Evolutionary conservation across 2,888 invertebrate species (phyloP), one percentile per base, ranked within the genome.

Genomic region (Tigriopus californicus): DNA sequence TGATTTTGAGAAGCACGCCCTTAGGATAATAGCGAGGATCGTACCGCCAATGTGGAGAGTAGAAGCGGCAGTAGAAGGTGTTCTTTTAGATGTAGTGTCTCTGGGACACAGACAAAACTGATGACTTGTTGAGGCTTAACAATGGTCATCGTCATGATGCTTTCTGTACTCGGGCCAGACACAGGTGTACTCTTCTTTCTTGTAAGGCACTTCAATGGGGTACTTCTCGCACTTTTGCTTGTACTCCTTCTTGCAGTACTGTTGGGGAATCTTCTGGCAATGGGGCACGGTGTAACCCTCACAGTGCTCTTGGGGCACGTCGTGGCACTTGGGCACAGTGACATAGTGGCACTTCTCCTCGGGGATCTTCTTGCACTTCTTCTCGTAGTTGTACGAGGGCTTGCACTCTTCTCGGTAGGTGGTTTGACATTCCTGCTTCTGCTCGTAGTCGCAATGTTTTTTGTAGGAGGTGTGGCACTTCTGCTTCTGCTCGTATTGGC

Each of bases 101-200:
- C 33, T 33, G 8, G 8, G 8, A 8, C 33, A 33, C 33, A 5
- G 33, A 5, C 33, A 33, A n/a, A n/a, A n/a, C n/a, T n/a, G 11
- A 15, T 44, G 46, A 44, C 15, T 18, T 44, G 46, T 18, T 44
- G 46, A 5, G 15, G 33, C 15, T n/a, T 54, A 54, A 41, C 54
- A 54, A 15, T 54, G n/a, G 15, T 15, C 41, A 15, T 25, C 54
- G 41, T 54, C 54, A n/a, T 33, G 41, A n/a, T 54, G 54, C n/a
- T 54, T 33, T 24, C 54, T 54, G 54, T 54, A 54, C 41, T 54
- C 54, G 2, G 54, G 54, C 54, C 54, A 54, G 15, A 54, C 41
- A 41, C 54, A 54, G 33, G 15, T n/a, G 41, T 54, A 41, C 41
- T 54, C 24, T 41, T 54, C 54, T 41, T 54, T 54, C 54, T 54